These are phyloP conservation scores for Sitobion miscanthi DNA, from an alignment of 1,140 invertebrate genomes.

Conservation along the genomic window DNA sequence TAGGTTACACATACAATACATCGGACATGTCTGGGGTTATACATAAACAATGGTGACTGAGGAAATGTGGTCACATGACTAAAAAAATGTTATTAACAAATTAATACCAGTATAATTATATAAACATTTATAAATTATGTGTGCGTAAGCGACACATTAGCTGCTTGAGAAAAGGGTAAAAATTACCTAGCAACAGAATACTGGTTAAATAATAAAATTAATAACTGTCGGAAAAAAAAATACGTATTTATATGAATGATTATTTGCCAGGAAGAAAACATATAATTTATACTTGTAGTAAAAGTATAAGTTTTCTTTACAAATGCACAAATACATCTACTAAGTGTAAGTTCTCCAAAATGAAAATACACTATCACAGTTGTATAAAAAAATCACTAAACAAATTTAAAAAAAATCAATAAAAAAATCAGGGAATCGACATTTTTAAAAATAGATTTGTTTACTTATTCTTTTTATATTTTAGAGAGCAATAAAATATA, in stretches of 20 bases:
- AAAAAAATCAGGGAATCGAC: not conserved
- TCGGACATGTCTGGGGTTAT: constrained; percentile 33
- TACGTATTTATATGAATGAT: not conserved
- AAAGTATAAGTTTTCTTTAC: constrained; percentile 10
- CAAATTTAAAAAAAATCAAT: constrained; percentile 26
- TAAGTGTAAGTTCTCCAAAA: constrained; percentile 8
- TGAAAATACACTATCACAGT: constrained; percentile 57
- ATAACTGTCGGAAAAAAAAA: not conserved
- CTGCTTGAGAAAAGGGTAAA: constrained; percentile 26
- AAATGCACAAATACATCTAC: constrained; percentile 28
- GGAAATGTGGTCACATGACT: constrained; percentile 49
- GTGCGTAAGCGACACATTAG: not conserved
- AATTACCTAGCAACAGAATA: constrained; percentile 52
- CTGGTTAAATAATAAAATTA: not conserved
- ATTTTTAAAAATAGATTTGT: constrained; percentile 44
- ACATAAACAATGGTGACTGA: constrained; percentile 54
- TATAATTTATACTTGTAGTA: not conserved
- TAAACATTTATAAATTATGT: constrained; percentile 8
- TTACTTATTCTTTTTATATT: constrained; percentile 7
- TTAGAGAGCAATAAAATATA: constrained; percentile 53
- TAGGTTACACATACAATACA: constrained; percentile 51
- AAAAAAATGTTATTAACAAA: constrained; percentile 34
- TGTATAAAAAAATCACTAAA: constrained; percentile 55
- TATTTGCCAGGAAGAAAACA: constrained; percentile 6
- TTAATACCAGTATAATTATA: constrained; percentile 26